A percentile compares a stretch with the other conserved stretches of the same genome.
phyloP scores from a whole-genome alignment of 1,140 invertebrate genomes.

The Akabosia matsudoensis region DNA sequence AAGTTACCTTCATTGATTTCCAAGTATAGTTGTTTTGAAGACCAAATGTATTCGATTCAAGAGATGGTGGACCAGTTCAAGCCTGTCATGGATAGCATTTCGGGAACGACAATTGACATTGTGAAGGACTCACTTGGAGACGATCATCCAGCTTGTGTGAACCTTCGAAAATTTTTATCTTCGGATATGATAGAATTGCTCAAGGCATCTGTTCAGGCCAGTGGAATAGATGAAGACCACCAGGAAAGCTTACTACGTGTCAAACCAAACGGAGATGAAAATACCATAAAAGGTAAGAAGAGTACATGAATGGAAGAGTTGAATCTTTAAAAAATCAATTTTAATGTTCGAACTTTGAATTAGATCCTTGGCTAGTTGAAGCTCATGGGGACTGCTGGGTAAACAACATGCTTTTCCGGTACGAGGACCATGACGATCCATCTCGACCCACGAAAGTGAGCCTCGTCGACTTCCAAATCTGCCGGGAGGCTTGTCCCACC shows the following conservation, averaged over 20 bases:
- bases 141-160: neutral
- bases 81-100: neutral
- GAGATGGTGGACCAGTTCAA: conserved; percentile 5
- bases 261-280: neutral
- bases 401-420: conserved; percentile 41
- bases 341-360: neutral
- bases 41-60: neutral
- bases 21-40: neutral
- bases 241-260: conserved; percentile 6
- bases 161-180: neutral
- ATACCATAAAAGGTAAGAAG: neutral
- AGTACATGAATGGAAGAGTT: too few species aligned
- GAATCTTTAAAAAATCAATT: neutral
- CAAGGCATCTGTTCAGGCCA: neutral
- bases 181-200: neutral
- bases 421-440: conserved; percentile 16
- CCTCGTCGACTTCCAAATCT: conserved; percentile 38
- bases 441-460: neutral
- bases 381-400: conserved; percentile 41
- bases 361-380: conserved; percentile 53
- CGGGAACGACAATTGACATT: neutral
- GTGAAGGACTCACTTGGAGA: neutral
- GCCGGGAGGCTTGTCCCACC: conserved; percentile 31
- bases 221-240: conserved; percentile 18
- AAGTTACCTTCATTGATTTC: neutral